Evolutionary conservation across 2,797 vertebrate species (phyloP), one percentile per base, ranked within the genome.

Genomic region (Toxotes lorentzi): DNA sequence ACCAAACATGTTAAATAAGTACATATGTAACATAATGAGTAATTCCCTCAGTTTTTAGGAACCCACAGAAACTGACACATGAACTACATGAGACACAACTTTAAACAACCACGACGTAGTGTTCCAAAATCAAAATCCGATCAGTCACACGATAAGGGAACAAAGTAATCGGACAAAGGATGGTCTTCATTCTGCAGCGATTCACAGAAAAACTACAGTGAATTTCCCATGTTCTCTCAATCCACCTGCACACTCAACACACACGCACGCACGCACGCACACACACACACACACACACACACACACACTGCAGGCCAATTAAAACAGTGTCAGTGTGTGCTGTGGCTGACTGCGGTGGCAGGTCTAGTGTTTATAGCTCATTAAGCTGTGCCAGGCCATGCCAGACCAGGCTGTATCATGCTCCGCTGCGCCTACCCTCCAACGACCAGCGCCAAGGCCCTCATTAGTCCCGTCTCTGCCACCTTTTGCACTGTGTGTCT

Each of bases 311-410:
- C 58, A 75, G 64, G 88, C 86, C 89, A 92, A 91, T 93, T 92
- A 93, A 91, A 92, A 81, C 70, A 30, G 85, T 87, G 70, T 84
- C 83, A 84, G 86, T 87, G 83, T 91, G 89, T 79, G 70, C 80
- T 70, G 79, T 84, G 81, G 79, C 79, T 84, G 86, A 86, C 81
- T 85, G 83, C 66, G 7, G 82, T 90, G 89, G 88, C 86, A 89
- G 89, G 69, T 91, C 85, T 75, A 74, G 76, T 91, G 89, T 92
- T 93, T 93, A 92, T 90, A 88, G 89, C 90, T 92, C 90, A 93
- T 93, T 92, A 93, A 81, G 82, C 85, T 72, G 86, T 79, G 86
- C 86, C 86, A 79, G 81, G 88, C 89, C 86, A 86, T 79, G 84
- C 86, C 85, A 89, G 78, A 78, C 87, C 78, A 59, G 70, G 57